These are phyloP conservation scores for Agonopterix alstromeriana DNA, from an alignment of 2,888 invertebrate genomes.

Conservation along the genomic window DNA sequence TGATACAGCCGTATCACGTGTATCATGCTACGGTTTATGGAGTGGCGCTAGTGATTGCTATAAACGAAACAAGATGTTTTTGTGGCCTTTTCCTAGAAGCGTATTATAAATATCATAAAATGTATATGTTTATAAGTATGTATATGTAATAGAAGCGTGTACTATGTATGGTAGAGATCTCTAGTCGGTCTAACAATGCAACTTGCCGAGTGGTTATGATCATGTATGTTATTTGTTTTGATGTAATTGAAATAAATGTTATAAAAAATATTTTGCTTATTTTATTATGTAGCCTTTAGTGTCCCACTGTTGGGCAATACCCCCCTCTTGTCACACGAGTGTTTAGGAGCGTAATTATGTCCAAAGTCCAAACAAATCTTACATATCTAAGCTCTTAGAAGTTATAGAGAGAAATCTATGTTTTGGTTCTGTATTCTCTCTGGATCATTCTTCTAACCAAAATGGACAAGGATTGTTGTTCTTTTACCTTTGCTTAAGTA, in stretches of 20 bases:
- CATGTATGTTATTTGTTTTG: slow-evolving; percentile 73
- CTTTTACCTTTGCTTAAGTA: no score
- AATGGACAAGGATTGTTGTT: no score
- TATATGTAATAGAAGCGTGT: neutral
- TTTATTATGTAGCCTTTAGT: neutral
- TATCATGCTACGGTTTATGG: no score
- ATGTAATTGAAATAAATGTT: slow-evolving; percentile 74
- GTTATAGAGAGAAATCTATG: no score
- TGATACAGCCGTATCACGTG: no score
- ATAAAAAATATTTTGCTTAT: slow-evolving; percentile 39
- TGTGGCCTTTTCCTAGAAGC: neutral
- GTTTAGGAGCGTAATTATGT: no score
- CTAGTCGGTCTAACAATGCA: slow-evolving; percentile 71
- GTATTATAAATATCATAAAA: neutral
- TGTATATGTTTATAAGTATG: neutral
- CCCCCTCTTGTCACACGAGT: slow-evolving; percentile 13
- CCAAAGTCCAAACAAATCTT: no score
- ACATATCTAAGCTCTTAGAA: no score
- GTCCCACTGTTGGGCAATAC: no score
- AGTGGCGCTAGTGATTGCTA: no score
- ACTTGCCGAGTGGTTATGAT: slow-evolving; percentile 56
- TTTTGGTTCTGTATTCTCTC: no score
- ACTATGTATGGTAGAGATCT: slow-evolving; percentile 36
- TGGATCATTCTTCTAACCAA: no score
- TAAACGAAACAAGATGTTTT: neutral